Percentiles rank a stretch among this genome's conserved stretches.
phyloP scores from a whole-genome alignment of 2,113 vertebrate species.

The Poecilia latipinna region DNA sequence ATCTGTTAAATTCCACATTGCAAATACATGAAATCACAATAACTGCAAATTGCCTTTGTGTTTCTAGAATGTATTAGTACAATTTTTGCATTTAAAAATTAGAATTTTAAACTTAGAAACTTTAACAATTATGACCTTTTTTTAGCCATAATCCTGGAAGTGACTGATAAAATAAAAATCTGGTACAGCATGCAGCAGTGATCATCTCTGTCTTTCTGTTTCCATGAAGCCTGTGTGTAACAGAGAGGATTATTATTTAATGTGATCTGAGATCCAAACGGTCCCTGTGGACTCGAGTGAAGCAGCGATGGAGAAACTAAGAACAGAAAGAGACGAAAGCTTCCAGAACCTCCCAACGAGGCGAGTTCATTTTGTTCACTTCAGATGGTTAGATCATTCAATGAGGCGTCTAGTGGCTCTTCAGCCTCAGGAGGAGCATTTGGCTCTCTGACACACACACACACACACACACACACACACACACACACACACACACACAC shows the following conservation, averaged over 20 bases:
- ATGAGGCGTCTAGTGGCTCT: slow-evolving; percentile 32
- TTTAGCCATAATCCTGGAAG: too few relatives aligned
- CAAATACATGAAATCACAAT: too few relatives aligned
- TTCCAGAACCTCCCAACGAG: slow-evolving; percentile 2
- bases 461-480: not conserved
- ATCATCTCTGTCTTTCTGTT: too few relatives aligned
- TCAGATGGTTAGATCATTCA: slow-evolving; percentile 36
- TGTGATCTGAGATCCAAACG: slow-evolving; percentile 23
- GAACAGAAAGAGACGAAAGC: not conserved
- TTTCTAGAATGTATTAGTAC: too few relatives aligned
- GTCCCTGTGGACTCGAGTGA: slow-evolving; percentile 34
- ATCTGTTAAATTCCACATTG: too few relatives aligned
- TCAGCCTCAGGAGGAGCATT: not conserved
- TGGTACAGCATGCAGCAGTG: too few relatives aligned
- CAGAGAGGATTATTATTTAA: slow-evolving; percentile 34
- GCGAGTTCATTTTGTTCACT: slow-evolving; percentile 8
- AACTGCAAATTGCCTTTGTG: too few relatives aligned
- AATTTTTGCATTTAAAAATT: too few relatives aligned
- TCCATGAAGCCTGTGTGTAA: slow-evolving; percentile 2
- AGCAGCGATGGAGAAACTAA: slow-evolving; percentile 16
- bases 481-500: not conserved
- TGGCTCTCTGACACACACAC: too few relatives aligned
- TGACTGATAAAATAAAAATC: too few relatives aligned
- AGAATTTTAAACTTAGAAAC: too few relatives aligned
- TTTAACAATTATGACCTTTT: too few relatives aligned